Evolutionary conservation across 2,888 invertebrate genomes (phyloP), one percentile per base, ranked within the genome.

Genomic region (Latheticus oryzae): DNA sequence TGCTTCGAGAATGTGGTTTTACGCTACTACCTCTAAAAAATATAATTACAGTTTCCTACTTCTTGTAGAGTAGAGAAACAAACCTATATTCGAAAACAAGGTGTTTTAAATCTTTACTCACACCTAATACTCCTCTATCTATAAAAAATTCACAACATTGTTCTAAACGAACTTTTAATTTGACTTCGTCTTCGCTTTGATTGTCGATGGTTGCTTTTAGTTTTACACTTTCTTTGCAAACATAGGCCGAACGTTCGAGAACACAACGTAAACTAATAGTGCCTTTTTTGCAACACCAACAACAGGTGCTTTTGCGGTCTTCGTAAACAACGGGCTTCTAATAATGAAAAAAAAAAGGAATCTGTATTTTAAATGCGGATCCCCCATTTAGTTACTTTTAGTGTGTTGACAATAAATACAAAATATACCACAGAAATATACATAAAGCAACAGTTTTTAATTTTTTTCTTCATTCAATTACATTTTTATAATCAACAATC

Each of bases 121-220:
- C 84, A 1, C 89, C 89, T 48, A 89, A 77, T 4, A 89, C 88
- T 12, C 88, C 89, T 64, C 89, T 82, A 74, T 89, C 89, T 65
- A 90, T 89, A 75, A 87, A 88, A 74, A 87, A 90, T 74, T 90
- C 89, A 54, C 90, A 87, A 72, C 87, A 84, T 85, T 90, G 82
- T 35, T 80, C 76, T 30, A 78, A 61, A 19, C 75, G 72, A 8
- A 78, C 76, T 28, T 74, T 63, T 24, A 78, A 63, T 37, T 67
- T 67, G 1, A 79, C 77, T 59, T 77, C 78, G 16, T 77, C 76
- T 17, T 74, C 74, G 7, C 76, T 69, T 71, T 87, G 86, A 79
- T 89, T 89, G 78, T 88, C 87, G 51, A 90, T 85, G 59, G 87
- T 86, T 17, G 87, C 85, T 72, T 85, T 84, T 35, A 89, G 76